These are phyloP conservation scores for Lypha dubia DNA, from an alignment of 2,888 invertebrate species.

Conservation along the genomic window DNA sequence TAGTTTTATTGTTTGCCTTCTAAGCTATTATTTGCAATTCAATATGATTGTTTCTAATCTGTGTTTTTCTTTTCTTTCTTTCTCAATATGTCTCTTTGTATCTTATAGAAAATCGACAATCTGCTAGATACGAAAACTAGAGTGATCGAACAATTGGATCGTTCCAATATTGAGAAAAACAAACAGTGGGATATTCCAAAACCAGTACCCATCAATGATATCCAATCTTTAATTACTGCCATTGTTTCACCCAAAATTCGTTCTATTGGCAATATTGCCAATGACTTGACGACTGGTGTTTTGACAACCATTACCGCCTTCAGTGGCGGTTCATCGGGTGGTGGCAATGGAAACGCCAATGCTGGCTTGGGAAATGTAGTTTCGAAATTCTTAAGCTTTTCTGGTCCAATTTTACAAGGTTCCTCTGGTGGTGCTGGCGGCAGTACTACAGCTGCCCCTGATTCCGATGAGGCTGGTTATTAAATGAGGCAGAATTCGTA, in stretches of 20 bases:
- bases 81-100: conserved; percentile 77
- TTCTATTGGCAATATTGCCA: conserved; percentile 87
- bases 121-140: conserved; percentile 91
- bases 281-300: conserved; percentile 86
- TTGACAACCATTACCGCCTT: conserved; percentile 84
- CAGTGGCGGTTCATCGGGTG: conserved; percentile 83
- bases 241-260: conserved; percentile 89
- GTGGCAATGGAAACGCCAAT: conserved; percentile 79
- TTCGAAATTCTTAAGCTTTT: conserved; percentile 82
- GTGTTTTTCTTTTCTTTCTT: conserved; percentile 31
- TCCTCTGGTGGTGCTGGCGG: conserved; percentile 80
- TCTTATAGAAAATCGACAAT: conserved; percentile 90
- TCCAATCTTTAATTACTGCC: conserved; percentile 88
- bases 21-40: neutral
- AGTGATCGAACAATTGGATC: conserved; percentile 88
- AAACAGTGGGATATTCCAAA: conserved; percentile 89
- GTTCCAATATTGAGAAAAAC: conserved; percentile 90
- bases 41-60: conserved; percentile 2
- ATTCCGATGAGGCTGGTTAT: conserved; percentile 82
- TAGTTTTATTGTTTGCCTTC: neutral
- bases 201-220: conserved; percentile 86
- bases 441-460: conserved; percentile 79
- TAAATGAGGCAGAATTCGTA: conserved; percentile 67
- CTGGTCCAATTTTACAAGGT: conserved; percentile 83
- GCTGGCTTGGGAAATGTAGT: conserved; percentile 82